Evolutionary conservation across 2,113 vertebrate species (phyloP), one percentile per base, ranked within the genome.

Genomic region (Phylloscopus whistleri): DNA sequence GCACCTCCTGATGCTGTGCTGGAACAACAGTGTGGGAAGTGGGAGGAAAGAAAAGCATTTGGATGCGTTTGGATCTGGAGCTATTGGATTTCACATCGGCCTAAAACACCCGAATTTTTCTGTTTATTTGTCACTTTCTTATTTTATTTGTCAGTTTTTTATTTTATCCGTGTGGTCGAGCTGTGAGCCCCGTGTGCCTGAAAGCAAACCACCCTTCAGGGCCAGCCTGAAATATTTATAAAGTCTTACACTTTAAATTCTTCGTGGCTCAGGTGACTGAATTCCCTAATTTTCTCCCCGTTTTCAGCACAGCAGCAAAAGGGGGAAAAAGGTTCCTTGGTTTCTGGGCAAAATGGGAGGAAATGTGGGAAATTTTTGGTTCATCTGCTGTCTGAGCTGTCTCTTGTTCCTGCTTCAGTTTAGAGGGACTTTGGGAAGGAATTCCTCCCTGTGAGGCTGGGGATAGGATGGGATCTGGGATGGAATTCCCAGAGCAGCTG

Each of bases 131-230:
- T 35, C 20, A 13, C 80, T 21, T 52, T 31, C 27, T 44, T 17
- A 5, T 63, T 33, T 78, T 16, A 2, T 37, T 74, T 80, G 13
- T 52, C 13, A 1, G 11, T 31, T 26, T 19, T 70, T 77, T 30
- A 6, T 31, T 58, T 67, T 23, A 11, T 7, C 21, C 0, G 0
- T 27, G 35, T 23, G 20, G 10, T 15, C 17, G 3, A 22, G 31
- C 53, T 17, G 43, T 3, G 43, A 43, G 49, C 16, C 52, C 46
- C 2, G 0, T 13, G 53, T 16, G 22, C 22, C 69, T 51, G 79
- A 31, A 46, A 53, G 53, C 59, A 41, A 48, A 35, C 22, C 4
- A 7, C 33, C 4, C 53, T 39, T 2, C 46, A 4, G 13, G 73
- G 3, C n/a, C 28, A 15, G 39, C 11, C 69, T 46, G 1, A 41